A percentile compares a stretch with the other conserved stretches of the same genome.
Conservation (phyloP, 2,888 invertebrate species). For the Pandemis cinnamomeana region DNA sequence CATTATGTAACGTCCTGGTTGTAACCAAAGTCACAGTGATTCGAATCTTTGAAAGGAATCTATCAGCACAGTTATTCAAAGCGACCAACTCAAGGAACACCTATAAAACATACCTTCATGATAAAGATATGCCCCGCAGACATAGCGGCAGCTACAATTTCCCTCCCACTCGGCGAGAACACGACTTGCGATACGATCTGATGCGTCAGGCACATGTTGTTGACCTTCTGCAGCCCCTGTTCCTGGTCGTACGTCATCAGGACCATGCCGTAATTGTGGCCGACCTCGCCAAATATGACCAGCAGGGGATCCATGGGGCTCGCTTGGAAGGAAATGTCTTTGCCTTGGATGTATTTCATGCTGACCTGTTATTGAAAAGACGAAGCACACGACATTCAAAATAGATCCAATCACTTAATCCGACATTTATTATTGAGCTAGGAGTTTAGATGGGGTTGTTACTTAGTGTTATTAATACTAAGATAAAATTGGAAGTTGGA, state of each 20-base stretch:
- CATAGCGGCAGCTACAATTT: constrained; percentile 71
- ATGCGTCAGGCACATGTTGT: constrained; percentile 67
- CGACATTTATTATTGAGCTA: not conserved
- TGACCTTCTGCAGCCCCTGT: constrained; percentile 46
- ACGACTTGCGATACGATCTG: constrained; percentile 70
- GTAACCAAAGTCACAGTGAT: no score
- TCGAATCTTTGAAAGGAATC: no score
- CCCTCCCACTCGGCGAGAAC: constrained; percentile 68
- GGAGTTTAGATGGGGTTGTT: no score
- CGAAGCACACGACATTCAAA: not conserved
- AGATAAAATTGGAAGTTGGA: no score
- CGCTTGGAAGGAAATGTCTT: constrained; percentile 64
- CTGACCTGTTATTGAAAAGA: constrained; percentile 53
- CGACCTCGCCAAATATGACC: constrained; percentile 63
- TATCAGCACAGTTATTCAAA: not conserved
- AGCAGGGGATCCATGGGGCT: constrained; percentile 71
- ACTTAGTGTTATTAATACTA: no score
- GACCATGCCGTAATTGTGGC: constrained; percentile 66
- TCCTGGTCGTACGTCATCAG: constrained; percentile 51
- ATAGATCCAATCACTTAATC: no score
- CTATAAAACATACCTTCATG: constrained; percentile 55
- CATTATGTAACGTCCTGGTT: no score
- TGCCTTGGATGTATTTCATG: constrained; percentile 60
- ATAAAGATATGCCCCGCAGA: constrained; percentile 78
- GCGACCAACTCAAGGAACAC: not conserved